Base-by-base conservation (phyloP, 2,113 vertebrate species). In the Fukomys damarensis region DNA sequence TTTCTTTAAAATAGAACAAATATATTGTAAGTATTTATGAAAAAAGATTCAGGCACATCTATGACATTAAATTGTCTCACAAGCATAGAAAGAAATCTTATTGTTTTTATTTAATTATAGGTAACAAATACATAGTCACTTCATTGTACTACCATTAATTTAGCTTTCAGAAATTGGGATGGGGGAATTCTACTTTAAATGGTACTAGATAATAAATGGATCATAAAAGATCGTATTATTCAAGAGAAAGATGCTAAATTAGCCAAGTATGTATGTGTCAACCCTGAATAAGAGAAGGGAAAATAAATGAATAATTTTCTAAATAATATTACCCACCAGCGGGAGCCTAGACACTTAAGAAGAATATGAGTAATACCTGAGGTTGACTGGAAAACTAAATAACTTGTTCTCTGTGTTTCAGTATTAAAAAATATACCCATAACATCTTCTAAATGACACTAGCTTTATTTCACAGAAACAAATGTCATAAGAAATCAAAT, bases 401-500 rank as follows among this genome's bases (percentile, higher is more conserved):
- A 77, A n/a, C 9, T 91, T 96, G 10, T 83, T 56, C 38, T 49
- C 20, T 43, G 49, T 32, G 59, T 76, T 65, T 63, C 52, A 41
- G 14, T 35, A 28, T 35, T 54, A 10, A 58, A 83, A 91, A 72
- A 52, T 32, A 87, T 58, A 95, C 28, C 76, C 56, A 66, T 49
- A 91, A 13, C 8, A 91, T 83, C 86, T 74, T 70, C 20, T 63
- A 65, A 91, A 81, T 85, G 72, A 82, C 35, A 76, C 1, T 35
- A 81, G 49, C 30, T 38, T 19, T 88, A 12, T 88, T 81, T 86
- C 72, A 59, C 32, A 82, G 76, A 90, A 95, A 76, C 16, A 81
- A 92, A 87, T 87, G 30, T 43, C 70, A 83, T 32, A 79, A 63
- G 49, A 90, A 95, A 89, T 76, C 79, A 97, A 83, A 41, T 58